These are phyloP conservation scores for Sandelia bainsii DNA, from an alignment of 2,797 vertebrate genomes.

Conservation along the genomic window DNA sequence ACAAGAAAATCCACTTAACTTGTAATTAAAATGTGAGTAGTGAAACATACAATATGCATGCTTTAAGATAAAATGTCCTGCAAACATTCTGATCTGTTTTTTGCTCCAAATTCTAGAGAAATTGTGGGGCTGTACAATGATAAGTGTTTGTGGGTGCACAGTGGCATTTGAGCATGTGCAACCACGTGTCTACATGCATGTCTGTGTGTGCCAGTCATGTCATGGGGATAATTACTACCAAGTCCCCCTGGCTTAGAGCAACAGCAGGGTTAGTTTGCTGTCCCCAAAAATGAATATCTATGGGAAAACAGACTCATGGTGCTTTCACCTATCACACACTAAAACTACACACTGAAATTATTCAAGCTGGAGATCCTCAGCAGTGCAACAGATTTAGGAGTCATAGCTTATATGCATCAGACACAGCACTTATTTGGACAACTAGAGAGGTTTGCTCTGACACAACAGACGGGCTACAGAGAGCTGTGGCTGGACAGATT, in stretches of 20 bases:
- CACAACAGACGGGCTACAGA: conserved; percentile 67
- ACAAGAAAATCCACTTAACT: background rate
- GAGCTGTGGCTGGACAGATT: conserved; percentile 55
- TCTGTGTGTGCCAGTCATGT: conserved; percentile 51
- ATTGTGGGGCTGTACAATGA: conserved; percentile 11
- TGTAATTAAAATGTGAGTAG: background rate
- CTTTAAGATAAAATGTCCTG: background rate
- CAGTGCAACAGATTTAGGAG: conserved; percentile 45
- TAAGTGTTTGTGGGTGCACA: conserved; percentile 5
- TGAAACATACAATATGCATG: conserved; percentile 10
- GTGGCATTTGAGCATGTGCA: conserved; percentile 20
- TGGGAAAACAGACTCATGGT: conserved; percentile 51
- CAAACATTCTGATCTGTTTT: background rate
- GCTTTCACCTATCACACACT: conserved; percentile 28
- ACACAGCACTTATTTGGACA: conserved; percentile 48
- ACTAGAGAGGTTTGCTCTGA: conserved; percentile 59
- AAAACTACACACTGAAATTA: conserved; percentile 44
- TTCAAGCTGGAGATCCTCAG: conserved; percentile 52
- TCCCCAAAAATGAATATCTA: conserved; percentile 62
- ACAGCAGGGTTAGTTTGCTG: conserved; percentile 61
- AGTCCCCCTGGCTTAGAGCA: conserved; percentile 42
- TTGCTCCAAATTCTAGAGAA: background rate
- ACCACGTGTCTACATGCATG: conserved; percentile 36
- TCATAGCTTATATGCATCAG: conserved; percentile 53
- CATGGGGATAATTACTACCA: conserved; percentile 61